Evolutionary conservation across 2,113 vertebrate species (phyloP).

Genomic region (Empidonax traillii): DNA sequence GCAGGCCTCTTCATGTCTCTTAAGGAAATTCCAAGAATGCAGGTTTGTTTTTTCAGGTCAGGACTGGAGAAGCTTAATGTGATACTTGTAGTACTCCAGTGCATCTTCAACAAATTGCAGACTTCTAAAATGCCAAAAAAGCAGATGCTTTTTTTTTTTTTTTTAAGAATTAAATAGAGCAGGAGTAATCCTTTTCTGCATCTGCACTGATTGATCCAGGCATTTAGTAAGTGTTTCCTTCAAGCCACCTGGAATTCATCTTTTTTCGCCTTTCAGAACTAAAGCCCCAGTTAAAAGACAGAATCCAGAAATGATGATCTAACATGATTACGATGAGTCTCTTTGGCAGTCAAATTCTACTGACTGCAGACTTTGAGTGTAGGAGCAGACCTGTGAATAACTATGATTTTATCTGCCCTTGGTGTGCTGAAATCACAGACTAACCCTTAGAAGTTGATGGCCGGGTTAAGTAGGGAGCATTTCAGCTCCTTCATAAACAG

Average conservation of each 20-base stretch:
- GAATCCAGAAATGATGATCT: background rate
- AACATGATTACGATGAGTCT: background rate
- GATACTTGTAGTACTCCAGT: background rate
- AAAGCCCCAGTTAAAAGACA: background rate
- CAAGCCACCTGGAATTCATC: background rate
- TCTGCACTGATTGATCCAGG: background rate
- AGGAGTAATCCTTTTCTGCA: background rate
- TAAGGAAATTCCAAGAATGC: conserved; percentile 5
- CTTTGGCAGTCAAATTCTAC: background rate
- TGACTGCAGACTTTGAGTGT: background rate
- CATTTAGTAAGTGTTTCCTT: background rate
- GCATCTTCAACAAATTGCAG: background rate
- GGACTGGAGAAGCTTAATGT: background rate
- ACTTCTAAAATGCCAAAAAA: background rate
- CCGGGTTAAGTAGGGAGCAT: background rate
- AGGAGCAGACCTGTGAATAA: background rate
- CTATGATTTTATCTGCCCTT: background rate
- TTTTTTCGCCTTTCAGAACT: background rate
- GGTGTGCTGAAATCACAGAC: background rate
- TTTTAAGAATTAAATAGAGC: background rate
- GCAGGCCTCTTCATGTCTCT: background rate
- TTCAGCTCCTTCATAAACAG: background rate
- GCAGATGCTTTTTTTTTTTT: background rate
- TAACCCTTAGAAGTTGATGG: background rate
- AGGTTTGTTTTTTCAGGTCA: background rate